Percentiles rank a stretch among this genome's conserved stretches.
Evolutionary conservation across 2,888 invertebrate species (phyloP).

Genomic region (Apodemia mormo): DNA sequence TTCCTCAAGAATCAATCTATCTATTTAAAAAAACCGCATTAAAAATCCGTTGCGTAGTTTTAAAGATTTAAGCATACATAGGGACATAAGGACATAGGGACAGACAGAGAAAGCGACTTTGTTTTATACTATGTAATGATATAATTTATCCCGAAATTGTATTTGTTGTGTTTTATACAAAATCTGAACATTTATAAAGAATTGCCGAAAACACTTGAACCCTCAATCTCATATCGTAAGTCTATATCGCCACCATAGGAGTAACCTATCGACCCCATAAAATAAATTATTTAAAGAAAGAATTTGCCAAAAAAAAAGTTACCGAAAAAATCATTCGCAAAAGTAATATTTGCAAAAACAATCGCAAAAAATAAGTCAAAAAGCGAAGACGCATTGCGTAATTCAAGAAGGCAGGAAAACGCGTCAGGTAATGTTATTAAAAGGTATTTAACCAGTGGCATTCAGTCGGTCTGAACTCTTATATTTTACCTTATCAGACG

Average conservation of each 20-base stretch:
- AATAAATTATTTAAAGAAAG: not conserved
- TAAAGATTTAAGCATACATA: no score
- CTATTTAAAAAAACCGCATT: no score
- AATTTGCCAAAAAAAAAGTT: not conserved
- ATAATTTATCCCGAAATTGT: no score
- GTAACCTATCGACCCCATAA: not conserved
- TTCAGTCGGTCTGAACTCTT: slow-evolving; percentile 58
- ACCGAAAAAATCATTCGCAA: not conserved
- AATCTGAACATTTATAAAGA: no score
- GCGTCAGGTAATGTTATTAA: slow-evolving; percentile 61
- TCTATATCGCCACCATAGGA: not conserved
- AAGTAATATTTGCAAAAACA: not conserved
- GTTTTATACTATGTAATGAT: no score
- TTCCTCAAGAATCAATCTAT: no score
- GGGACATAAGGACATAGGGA: no score
- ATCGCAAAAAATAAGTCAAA: not conserved
- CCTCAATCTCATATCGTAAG: not conserved
- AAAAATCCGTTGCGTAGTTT: no score
- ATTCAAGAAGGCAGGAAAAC: slow-evolving; percentile 23
- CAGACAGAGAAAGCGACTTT: no score
- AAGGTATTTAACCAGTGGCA: slow-evolving; percentile 66
- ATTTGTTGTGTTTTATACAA: no score
- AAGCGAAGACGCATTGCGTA: not conserved
- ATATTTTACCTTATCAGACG: slow-evolving; percentile 36
- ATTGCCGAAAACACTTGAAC: no score